Conservation (phyloP, 2,797 vertebrate species). For the Pelodytes ibericus region DNA sequence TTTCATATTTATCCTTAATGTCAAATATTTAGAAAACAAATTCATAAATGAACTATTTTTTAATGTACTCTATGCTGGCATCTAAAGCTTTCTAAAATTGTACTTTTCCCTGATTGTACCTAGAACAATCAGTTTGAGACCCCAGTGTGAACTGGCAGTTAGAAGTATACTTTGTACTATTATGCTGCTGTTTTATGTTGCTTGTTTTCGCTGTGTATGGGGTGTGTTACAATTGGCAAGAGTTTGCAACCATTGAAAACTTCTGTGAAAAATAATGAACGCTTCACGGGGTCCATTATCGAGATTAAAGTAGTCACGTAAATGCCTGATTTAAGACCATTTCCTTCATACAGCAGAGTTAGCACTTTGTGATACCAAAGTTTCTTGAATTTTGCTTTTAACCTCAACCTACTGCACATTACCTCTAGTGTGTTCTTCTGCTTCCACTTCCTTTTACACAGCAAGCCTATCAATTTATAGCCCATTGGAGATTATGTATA, state of each 20-base stretch:
- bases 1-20: too few relatives aligned
- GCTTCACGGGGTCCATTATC: slow-evolving; percentile 53
- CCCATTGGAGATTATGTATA: too few relatives aligned
- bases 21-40: too few relatives aligned
- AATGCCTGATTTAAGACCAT: slow-evolving; percentile 15
- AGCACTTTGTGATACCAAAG: background rate
- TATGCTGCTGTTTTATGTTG: slow-evolving; percentile 28
- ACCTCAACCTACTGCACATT: too few relatives aligned
- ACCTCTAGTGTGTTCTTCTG: too few relatives aligned
- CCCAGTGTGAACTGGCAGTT: slow-evolving; percentile 48
- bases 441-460: too few relatives aligned
- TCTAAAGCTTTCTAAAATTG: background rate
- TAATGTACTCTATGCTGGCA: too few relatives aligned
- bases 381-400: too few relatives aligned
- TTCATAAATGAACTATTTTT: too few relatives aligned
- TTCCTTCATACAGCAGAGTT: slow-evolving; percentile 5
- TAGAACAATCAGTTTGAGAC: slow-evolving; percentile 64
- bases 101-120: slow-evolving; percentile 66
- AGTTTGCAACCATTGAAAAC: slow-evolving; percentile 40
- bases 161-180: slow-evolving; percentile 36
- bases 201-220: slow-evolving; percentile 22
- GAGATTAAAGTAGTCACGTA: slow-evolving; percentile 51
- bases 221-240: slow-evolving; percentile 50
- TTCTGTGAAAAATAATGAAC: slow-evolving; percentile 47
- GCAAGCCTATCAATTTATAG: too few relatives aligned